Conservation (phyloP, 2,888 invertebrate genomes). For the Petrophora chlorosata region DNA sequence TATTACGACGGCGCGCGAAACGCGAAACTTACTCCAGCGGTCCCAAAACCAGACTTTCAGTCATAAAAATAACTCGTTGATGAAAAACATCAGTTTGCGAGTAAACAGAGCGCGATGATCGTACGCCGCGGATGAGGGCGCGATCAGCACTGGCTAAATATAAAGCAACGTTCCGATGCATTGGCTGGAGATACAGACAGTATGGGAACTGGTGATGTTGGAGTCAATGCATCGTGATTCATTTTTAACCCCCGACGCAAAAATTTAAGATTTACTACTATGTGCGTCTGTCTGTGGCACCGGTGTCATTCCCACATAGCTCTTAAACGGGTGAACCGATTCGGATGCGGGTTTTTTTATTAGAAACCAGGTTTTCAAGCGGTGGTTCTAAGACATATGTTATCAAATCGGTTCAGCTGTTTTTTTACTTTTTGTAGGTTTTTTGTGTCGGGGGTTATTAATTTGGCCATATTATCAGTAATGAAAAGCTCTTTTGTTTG, state of each 20-base stretch:
- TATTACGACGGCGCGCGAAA: conserved; percentile 18
- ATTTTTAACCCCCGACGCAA: background rate
- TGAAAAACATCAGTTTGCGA: conserved; percentile 58
- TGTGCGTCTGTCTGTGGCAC: too few relatives aligned
- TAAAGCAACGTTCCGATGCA: conserved; percentile 61
- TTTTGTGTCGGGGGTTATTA: too few relatives aligned
- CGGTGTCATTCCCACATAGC: too few relatives aligned
- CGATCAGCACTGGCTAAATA: conserved; percentile 79
- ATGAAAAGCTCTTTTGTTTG: too few relatives aligned
- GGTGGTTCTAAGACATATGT: too few relatives aligned
- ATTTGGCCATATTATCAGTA: too few relatives aligned
- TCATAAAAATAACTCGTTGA: conserved; percentile 68
- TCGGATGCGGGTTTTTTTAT: too few relatives aligned
- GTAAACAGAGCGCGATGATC: conserved; percentile 49
- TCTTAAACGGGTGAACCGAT: too few relatives aligned
- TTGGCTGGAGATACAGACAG: conserved; percentile 43
- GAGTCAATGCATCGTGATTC: background rate
- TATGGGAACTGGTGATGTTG: conserved; percentile 4
- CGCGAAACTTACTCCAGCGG: conserved; percentile 18
- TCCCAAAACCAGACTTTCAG: conserved; percentile 52
- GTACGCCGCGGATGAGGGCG: conserved; percentile 70
- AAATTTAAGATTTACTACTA: too few relatives aligned
- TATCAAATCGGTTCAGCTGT: too few relatives aligned
- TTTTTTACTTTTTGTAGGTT: too few relatives aligned
- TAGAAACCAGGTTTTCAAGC: too few relatives aligned